phyloP scores from a whole-genome alignment of 2,113 vertebrate genomes.

The Cinclus mexicanus region DNA sequence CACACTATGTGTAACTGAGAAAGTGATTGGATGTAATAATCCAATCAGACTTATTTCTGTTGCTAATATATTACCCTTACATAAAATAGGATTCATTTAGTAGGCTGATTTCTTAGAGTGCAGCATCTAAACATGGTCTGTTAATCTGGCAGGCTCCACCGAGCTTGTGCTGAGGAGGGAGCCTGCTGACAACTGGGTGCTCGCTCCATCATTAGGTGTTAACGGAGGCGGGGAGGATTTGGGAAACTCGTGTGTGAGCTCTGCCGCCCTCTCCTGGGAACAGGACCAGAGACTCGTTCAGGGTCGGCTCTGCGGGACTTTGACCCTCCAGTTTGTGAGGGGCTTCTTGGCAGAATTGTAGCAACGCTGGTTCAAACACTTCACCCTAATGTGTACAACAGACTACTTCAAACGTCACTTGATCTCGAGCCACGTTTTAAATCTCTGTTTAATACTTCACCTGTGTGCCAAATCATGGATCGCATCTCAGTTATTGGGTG shows the following conservation, averaged over 20 bases:
- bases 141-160: background rate
- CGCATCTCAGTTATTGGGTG: background rate
- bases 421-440: background rate
- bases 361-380: background rate
- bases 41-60: background rate
- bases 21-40: background rate
- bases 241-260: background rate
- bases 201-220: background rate
- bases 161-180: background rate
- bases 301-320: too few species aligned
- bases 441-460: background rate
- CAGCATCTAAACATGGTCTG: background rate
- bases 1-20: background rate
- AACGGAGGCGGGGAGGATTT: background rate
- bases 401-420: background rate
- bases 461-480: background rate
- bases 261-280: conserved; percentile 56
- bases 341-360: background rate
- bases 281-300: background rate
- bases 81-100: background rate
- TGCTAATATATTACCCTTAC: background rate
- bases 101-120: background rate
- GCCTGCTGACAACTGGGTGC: background rate
- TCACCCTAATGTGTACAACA: background rate
- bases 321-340: fast-evolving